Base-by-base conservation (phyloP, 2,797 vertebrate genomes). In the Pyrocephalus nanus region DNA sequence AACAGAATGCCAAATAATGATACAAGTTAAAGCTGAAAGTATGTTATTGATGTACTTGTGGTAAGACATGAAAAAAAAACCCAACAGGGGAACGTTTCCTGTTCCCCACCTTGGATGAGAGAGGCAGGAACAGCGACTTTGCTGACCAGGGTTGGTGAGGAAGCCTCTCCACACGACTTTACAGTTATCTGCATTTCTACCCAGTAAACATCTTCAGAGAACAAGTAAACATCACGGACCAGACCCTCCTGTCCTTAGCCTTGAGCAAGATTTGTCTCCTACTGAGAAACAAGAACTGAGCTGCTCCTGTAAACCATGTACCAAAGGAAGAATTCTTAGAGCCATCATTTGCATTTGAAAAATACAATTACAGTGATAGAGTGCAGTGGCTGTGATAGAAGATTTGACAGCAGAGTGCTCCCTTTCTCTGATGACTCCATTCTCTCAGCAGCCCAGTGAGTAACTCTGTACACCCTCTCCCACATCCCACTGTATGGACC, bases 261-360 rank as follows among this genome's bases (percentile, higher is more conserved):
- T 79, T 23, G 8, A 53, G 86, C 3, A 2, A 66, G 70, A 86
- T 54, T 65, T 81, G 45, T n/a, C 86, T 81, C 79, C 6, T 11
- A 48, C 58, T 57, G 36, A 81, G 66, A 93, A 86, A 90, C 9
- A 62, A 0, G 2, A 95, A 73, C 43, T 0, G 2, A 86, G 79
- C 38, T 45, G 47, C 54, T 91, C 20, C 77, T 40, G 36, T 70
- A 90, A 93, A 87, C 0, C 1, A 76, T 1, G 12, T 27, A 76
- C 34, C 32, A 77, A 82, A 75, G 67, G 54, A 93, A 80, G 72
- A 87, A 67, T 65, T 89, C 82, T 85, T 93, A 85, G 91, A 92
- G 54, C 42, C 77, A 83, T 77, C 29, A 79, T 93, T 89, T 94
- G 89, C 84, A 89, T 95, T 92, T 92, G 86, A 96, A 92, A 92